Evolutionary conservation across 2,888 invertebrate species (phyloP), one percentile per base, ranked within the genome.

Genomic region (Aleiodes leptofemur): DNA sequence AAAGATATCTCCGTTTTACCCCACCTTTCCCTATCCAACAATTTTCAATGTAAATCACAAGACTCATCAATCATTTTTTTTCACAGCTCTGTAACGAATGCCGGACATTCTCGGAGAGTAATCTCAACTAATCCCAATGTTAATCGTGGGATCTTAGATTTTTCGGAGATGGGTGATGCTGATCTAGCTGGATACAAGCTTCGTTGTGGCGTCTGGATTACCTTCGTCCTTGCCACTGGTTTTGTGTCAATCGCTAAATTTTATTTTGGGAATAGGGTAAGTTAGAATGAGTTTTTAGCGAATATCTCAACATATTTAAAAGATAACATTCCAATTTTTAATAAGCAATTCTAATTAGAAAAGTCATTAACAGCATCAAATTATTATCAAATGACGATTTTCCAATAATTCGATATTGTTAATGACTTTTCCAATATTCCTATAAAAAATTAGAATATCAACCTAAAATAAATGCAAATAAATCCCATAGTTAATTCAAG

Each of bases 211-310:
- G 93, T 95, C 90, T 94, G 95, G 90, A 93, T 94, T 53, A 94
- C 94, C 0, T 92, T 95, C 82, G 93, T 93, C 13, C 87, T 95
- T 61, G 93, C 93, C 1, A 93, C 94, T 0, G 92, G 94, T 51
- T 94, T 95, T 84, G 90, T 95, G 68, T 94, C 93, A 0, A 93
- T 93, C 38, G 93, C 93, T 31, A 95, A 94, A 89, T 94, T 94
- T 86, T 95, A 94, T 85, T 94, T 95, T 77, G 93, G 94, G 85
- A 91, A 92, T 82, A 93, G 94, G 90, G 93, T 92, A 80, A 83
- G 81, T 57, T 29, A 0, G 16, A 13, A 11, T 14, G 9, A 43
- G 34, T 29, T 31, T 55, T 23, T 2, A 23, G 13, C 29, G 29
- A 14, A 48, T 43, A 16, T 8, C 29, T 43, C 66, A 13, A n/a